Conservation (phyloP, 2,797 vertebrate genomes). For the Enteromius argenteus region DNA sequence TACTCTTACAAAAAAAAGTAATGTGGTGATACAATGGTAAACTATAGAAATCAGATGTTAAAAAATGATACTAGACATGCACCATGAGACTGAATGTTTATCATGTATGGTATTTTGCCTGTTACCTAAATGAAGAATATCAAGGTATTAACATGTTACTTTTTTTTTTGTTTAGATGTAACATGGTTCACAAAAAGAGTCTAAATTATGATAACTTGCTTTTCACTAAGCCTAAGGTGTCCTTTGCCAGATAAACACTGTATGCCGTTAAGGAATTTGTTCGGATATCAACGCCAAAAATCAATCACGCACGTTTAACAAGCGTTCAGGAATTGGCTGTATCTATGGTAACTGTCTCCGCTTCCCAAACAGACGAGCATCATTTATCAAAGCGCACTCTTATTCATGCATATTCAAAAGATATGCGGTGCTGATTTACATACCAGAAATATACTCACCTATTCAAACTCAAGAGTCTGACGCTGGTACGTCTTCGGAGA, state of each 20-base stretch:
- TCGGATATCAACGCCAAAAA: neutral
- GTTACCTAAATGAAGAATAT: neutral
- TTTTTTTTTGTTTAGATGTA: neutral
- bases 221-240: neutral
- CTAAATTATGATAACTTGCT: neutral
- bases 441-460: slow-evolving; percentile 42
- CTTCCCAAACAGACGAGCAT: slow-evolving; percentile 23
- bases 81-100: neutral
- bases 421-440: slow-evolving; percentile 21
- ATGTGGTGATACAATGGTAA: neutral
- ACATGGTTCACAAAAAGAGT: neutral
- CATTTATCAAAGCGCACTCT: slow-evolving; percentile 10
- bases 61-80: neutral
- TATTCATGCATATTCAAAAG: slow-evolving; percentile 3
- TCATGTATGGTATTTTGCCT: neutral
- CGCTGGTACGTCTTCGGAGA: neutral
- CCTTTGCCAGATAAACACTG: neutral
- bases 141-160: neutral
- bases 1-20: neutral
- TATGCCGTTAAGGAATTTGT: neutral
- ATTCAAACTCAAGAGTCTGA: neutral
- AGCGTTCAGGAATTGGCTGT: neutral
- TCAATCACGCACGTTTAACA: neutral
- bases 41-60: neutral
- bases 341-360: slow-evolving; percentile 45